These are phyloP conservation scores for Menura novaehollandiae DNA, from an alignment of 2,113 vertebrate species.

Conservation along the genomic window DNA sequence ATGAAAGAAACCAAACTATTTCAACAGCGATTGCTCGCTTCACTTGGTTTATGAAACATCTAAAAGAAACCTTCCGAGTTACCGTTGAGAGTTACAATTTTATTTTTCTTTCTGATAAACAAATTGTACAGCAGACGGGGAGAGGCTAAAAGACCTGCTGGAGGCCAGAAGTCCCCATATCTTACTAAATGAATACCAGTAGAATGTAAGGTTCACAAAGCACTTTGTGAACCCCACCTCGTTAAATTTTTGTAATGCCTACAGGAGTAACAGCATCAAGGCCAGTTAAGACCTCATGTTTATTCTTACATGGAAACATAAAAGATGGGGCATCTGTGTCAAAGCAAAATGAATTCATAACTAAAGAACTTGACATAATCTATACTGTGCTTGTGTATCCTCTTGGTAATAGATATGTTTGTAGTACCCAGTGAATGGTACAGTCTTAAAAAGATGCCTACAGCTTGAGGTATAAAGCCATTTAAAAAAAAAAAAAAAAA, in stretches of 20 bases:
- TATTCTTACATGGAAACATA: not conserved
- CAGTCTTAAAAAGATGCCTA: not conserved
- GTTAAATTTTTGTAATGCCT: not conserved
- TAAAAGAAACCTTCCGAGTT: not conserved
- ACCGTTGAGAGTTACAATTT: fast-evolving
- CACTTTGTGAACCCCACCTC: not conserved
- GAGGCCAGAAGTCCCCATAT: not conserved
- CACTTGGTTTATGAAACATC: not conserved
- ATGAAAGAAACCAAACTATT: not conserved
- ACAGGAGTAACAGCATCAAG: not conserved
- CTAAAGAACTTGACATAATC: not conserved
- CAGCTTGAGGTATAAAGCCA: not conserved
- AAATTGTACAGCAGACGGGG: not conserved
- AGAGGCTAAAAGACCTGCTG: not conserved
- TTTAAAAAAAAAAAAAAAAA: not conserved
- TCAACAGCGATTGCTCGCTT: not conserved
- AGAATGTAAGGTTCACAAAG: not conserved
- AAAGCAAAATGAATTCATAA: not conserved
- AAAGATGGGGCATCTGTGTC: not conserved
- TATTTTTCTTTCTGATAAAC: not conserved
- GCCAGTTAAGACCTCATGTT: not conserved
- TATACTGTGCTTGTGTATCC: not conserved
- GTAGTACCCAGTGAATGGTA: fast-evolving
- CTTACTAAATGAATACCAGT: not conserved
- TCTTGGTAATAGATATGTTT: not conserved